A percentile compares a stretch with the other conserved stretches of the same genome.
phyloP scores from a whole-genome alignment of 2,888 invertebrate genomes.

The Oscheius myriophilus region DNA sequence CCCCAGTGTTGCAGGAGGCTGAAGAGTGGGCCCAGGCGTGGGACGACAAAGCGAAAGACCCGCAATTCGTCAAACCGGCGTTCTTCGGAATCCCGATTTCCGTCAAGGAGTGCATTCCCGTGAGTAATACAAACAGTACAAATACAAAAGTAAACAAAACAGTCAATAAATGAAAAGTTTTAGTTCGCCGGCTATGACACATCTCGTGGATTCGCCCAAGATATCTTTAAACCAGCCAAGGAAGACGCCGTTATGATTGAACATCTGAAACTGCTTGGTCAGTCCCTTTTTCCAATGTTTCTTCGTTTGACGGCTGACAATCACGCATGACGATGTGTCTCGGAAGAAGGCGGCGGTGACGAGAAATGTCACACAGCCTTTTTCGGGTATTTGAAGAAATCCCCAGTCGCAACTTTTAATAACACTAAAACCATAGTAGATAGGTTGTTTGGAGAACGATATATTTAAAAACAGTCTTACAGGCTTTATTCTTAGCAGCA shows the following conservation, averaged over 20 bases:
- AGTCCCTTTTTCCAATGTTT: neutral
- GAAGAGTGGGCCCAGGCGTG: constrained; percentile 53
- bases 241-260: constrained; percentile 53
- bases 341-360: too few species aligned
- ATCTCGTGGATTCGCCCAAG: constrained; percentile 69
- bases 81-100: constrained; percentile 67
- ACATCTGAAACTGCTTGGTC: constrained; percentile 55
- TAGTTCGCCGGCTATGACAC: constrained; percentile 64
- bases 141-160: neutral
- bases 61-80: constrained; percentile 51
- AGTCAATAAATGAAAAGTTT: constrained; percentile 4
- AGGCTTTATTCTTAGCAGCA: too few species aligned
- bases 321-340: too few species aligned
- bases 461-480: too few species aligned
- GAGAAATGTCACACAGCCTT: neutral
- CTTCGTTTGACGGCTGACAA: too few species aligned
- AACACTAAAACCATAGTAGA: too few species aligned
- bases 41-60: constrained; percentile 51
- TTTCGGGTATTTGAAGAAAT: too few species aligned
- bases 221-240: constrained; percentile 52
- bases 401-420: too few species aligned
- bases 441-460: too few species aligned
- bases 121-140: constrained; percentile 5
- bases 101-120: constrained; percentile 61
- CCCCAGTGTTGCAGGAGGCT: constrained; percentile 47